A percentile compares a stretch with the other conserved stretches of the same genome.
phyloP scores from a whole-genome alignment of 2,797 vertebrate species.

The Rallus crepitans region DNA sequence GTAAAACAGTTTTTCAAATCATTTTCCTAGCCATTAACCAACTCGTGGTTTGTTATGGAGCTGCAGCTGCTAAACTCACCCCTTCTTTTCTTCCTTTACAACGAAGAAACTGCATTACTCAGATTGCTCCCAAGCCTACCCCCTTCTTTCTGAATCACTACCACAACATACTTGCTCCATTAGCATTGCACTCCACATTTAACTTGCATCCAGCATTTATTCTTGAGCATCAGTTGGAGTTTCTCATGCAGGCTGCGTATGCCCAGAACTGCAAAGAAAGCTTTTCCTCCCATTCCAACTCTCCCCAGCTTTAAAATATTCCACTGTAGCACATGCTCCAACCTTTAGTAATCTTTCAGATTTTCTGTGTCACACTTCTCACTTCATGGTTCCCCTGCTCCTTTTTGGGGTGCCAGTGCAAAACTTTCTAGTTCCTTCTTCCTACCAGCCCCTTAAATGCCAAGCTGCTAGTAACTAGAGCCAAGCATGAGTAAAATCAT shows the following conservation, averaged over 20 bases:
- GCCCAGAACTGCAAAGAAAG: background rate
- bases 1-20: background rate
- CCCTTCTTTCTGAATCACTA: background rate
- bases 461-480: background rate
- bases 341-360: background rate
- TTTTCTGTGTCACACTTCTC: background rate
- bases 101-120: background rate
- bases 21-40: background rate
- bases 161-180: background rate
- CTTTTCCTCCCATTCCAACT: background rate
- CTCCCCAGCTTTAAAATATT: background rate
- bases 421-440: background rate
- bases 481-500: background rate
- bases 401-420: background rate
- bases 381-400: fast-evolving
- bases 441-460: background rate
- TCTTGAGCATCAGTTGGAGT: background rate
- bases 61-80: background rate
- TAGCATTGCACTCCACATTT: background rate
- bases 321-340: background rate
- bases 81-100: background rate
- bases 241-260: background rate
- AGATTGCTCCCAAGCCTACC: background rate
- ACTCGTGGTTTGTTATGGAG: background rate
- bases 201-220: background rate